These are phyloP conservation scores for Leptonema lineaticorne DNA, from an alignment of 1,140 invertebrate species.

Conservation along the genomic window DNA sequence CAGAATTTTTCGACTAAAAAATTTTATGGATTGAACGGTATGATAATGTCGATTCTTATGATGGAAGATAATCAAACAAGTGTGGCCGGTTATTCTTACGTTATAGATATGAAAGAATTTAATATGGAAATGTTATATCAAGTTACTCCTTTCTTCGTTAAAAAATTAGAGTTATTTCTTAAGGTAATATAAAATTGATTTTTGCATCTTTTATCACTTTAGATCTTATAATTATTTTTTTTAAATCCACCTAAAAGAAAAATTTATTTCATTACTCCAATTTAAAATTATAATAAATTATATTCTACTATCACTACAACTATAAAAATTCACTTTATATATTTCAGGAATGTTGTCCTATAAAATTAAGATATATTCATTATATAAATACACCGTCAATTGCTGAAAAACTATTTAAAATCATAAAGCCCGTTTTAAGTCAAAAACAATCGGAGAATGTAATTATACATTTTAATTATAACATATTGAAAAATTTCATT, in stretches of 20 bases:
- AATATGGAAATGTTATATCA: constrained; percentile 51
- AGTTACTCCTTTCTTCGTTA: constrained; percentile 53
- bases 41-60: no score
- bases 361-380: constrained; percentile 57
- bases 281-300: no score
- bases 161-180: constrained; percentile 48
- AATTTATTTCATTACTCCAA: no score
- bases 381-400: constrained; percentile 55
- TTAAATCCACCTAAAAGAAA: no score
- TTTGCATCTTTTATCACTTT: no score
- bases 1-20: no score
- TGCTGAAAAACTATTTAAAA: constrained; percentile 53
- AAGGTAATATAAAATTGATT: constrained; percentile 7
- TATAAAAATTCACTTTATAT: background rate
- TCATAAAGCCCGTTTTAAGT: constrained; percentile 47
- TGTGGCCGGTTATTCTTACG: constrained; percentile 25
- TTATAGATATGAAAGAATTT: constrained; percentile 50
- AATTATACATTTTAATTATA: no score
- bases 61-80: constrained; percentile 38
- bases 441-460: constrained; percentile 54
- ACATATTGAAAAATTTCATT: background rate
- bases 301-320: no score
- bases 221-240: background rate
- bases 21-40: no score
- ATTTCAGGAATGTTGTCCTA: constrained; percentile 56